Conservation (phyloP, 2,888 invertebrate genomes). For the Zaprionus lineosus region DNA sequence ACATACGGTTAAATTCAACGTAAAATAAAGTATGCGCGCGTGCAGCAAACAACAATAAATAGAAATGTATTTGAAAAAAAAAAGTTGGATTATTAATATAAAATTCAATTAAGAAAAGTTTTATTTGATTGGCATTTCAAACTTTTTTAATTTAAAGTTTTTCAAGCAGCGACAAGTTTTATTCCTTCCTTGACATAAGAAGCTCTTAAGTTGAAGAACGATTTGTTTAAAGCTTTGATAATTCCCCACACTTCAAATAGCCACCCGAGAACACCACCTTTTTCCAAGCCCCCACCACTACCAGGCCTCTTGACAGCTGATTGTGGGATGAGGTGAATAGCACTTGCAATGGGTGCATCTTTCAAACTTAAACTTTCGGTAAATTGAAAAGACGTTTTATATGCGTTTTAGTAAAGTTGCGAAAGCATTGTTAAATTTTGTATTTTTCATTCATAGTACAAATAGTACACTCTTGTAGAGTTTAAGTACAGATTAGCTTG, state of each 20-base stretch:
- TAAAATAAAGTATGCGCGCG: constrained; percentile 9
- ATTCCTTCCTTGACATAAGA: too few relatives aligned
- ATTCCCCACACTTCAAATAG: too few relatives aligned
- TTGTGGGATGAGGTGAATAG: too few relatives aligned
- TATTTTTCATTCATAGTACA: constrained; percentile 58
- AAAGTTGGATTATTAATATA: constrained; percentile 2
- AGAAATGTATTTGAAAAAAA: constrained; percentile 28
- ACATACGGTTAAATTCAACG: constrained; percentile 13
- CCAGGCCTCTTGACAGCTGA: too few relatives aligned
- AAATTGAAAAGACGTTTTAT: constrained; percentile 6
- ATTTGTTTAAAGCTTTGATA: too few relatives aligned
- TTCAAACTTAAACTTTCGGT: background rate
- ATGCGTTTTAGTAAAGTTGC: constrained; percentile 67
- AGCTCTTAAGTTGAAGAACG: too few relatives aligned
- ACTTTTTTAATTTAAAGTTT: too few relatives aligned
- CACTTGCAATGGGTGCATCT: background rate
- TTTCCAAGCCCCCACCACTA: too few relatives aligned
- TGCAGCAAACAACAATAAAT: constrained; percentile 29
- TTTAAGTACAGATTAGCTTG: constrained; percentile 45
- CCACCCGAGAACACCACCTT: too few relatives aligned
- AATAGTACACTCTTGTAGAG: constrained; percentile 64
- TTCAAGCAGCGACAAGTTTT: too few relatives aligned
- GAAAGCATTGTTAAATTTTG: constrained; percentile 61
- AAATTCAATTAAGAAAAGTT: too few relatives aligned
- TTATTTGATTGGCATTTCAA: too few relatives aligned